A percentile compares a stretch with the other conserved stretches of the same genome.
Conservation (phyloP, 2,888 invertebrate genomes). For the Melinaea menophilus region DNA sequence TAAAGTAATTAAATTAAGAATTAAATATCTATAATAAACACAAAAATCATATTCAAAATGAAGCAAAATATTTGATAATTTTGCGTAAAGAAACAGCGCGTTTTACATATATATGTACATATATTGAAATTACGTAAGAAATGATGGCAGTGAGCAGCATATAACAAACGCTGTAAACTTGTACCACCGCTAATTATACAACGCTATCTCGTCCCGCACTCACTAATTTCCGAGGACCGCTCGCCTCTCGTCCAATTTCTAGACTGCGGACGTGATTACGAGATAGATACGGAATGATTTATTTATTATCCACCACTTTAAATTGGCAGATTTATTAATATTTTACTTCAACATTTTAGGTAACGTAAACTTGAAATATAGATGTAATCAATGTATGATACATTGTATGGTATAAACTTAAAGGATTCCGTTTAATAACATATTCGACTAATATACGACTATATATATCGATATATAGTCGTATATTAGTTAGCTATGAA, state of each 20-base stretch:
- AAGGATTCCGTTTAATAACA: background rate
- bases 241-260: conserved; percentile 62
- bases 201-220: conserved; percentile 69
- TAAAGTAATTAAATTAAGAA: no score
- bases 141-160: background rate
- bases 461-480: no score
- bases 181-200: conserved; percentile 52
- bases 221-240: conserved; percentile 71
- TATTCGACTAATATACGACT: no score
- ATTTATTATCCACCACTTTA: conserved; percentile 47
- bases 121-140: background rate
- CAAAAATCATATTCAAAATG: no score
- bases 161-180: conserved; percentile 36
- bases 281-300: conserved; percentile 61
- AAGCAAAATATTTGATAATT: no score
- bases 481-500: no score
- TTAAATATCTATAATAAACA: no score
- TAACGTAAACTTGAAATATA: background rate
- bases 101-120: no score
- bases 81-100: no score
- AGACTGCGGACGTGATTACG: conserved; percentile 62
- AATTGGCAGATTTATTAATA: conserved; percentile 29
- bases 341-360: conserved; percentile 3
- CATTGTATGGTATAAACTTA: background rate
- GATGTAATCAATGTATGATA: background rate